Conservation (phyloP, 2,113 vertebrate genomes). For the Eclectus roratus region DNA sequence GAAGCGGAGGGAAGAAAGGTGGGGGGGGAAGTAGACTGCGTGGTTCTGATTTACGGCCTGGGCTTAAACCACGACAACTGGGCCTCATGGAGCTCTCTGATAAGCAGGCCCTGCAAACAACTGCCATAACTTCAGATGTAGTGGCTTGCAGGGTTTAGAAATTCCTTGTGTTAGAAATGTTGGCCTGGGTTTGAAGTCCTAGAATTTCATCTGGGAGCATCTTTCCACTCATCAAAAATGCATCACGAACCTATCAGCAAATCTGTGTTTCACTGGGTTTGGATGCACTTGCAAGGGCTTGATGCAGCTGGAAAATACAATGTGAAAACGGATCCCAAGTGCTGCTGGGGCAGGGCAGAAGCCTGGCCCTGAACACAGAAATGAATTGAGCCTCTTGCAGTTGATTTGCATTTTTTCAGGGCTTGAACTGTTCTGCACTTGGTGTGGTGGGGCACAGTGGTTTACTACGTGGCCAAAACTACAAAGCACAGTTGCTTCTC, state of each 20-base stretch:
- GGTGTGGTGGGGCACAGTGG: background rate
- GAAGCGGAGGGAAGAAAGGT: too few species aligned
- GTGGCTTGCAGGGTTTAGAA: background rate
- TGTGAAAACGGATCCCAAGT: background rate
- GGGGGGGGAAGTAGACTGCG: too few species aligned
- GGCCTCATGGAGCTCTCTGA: background rate
- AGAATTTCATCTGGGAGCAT: background rate
- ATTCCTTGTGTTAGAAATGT: background rate
- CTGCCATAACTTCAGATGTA: background rate
- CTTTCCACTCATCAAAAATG: background rate
- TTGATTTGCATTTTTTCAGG: background rate
- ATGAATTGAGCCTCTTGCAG: background rate
- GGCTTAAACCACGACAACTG: too few species aligned
- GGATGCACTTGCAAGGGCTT: background rate
- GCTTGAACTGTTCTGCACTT: background rate
- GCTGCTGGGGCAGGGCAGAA: background rate
- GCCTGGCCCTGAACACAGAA: background rate
- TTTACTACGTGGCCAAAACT: background rate
- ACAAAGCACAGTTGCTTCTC: background rate
- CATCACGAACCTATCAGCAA: background rate
- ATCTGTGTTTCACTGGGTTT: background rate
- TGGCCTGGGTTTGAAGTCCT: background rate
- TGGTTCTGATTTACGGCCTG: too few species aligned
- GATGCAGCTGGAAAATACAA: background rate
- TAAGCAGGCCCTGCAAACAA: background rate